Evolutionary conservation across 1,140 invertebrate genomes (phyloP), one percentile per base, ranked within the genome.

Genomic region (Lucilia sericata): DNA sequence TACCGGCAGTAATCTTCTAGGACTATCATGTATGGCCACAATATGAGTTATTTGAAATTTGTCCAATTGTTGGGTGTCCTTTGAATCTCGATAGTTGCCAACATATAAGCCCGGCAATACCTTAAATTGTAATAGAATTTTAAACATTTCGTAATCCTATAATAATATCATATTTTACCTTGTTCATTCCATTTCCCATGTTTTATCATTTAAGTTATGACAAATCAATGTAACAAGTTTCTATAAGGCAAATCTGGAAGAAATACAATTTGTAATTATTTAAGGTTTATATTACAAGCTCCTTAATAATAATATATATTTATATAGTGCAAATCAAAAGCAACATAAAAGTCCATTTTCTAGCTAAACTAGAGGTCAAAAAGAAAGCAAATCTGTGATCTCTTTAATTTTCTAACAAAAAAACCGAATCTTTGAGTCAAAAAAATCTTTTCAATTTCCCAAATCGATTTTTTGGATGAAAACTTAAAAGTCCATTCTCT

Each of bases 31-130:
- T 90, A 99, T 97, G 84, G 98, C 96, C 81, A 99, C 92, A 85
- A 99, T 99, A 91, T 99, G 98, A 19, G 97, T 98, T 85, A 99
- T 99, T 88, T 96, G 95, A 92, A 96, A 96, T 85, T 96, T 95
- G 86, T 96, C 94, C 86, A 99, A 92, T 91, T 99, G 97, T 86
- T 95, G 93, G 14, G 94, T 91, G 92, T 99, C 97, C 92, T 98
- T 98, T 19, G 97, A 97, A 92, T 99, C 98, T 87, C 97, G 93
- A 91, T 96, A 96, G 91, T 96, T 97, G 82, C 96, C 96, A 84
- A 97, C 94, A 90, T 96, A 97, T 19, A 97, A 93, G 84, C 96
- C 96, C 78, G 96, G 94, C 86, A 97, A 93, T 85, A 97, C 96
- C 96, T 97, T 91, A 3, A 92, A 90, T 17, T 65, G 86, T 70